Conservation (phyloP, 2,888 invertebrate species). For the Drosophila hamatofila region DNA sequence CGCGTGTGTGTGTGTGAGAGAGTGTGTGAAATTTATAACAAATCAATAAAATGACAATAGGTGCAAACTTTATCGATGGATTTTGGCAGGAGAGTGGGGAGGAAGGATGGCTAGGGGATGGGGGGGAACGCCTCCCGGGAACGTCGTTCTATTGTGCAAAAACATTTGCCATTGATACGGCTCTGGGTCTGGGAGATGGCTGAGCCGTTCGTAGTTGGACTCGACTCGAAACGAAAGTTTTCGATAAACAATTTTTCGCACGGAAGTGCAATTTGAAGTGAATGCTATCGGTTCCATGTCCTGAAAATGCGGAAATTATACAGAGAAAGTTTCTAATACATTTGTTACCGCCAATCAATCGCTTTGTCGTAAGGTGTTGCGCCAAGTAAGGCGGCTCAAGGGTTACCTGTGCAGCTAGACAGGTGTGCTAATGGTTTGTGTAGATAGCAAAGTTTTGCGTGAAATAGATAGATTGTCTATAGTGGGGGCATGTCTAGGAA, state of each 20-base stretch:
- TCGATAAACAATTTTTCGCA: conserved; percentile 80
- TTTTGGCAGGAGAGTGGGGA: not conserved
- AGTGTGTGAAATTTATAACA: conserved; percentile 74
- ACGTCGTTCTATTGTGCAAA: conserved; percentile 65
- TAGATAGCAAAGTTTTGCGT: conserved; percentile 45
- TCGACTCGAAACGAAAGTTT: conserved; percentile 58
- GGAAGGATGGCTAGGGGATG: not conserved
- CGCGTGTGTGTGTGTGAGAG: conserved; percentile 31
- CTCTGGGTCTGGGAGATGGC: not conserved
- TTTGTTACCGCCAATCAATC: conserved; percentile 76
- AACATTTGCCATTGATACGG: conserved; percentile 43
- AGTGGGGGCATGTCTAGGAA: not conserved
- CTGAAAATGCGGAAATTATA: conserved; percentile 77
- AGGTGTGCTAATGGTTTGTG: not conserved
- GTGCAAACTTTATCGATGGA: conserved; percentile 73
- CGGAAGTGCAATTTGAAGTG: conserved; percentile 80
- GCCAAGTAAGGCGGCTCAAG: conserved; percentile 20
- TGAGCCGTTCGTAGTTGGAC: not conserved
- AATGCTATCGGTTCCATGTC: conserved; percentile 58
- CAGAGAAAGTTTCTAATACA: conserved; percentile 76
- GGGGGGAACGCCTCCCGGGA: conserved; percentile 14
- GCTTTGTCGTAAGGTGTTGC: conserved; percentile 42
- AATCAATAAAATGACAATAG: conserved; percentile 80
- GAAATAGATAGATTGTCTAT: conserved; percentile 52
- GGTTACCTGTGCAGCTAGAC: conserved; percentile 4